These are phyloP conservation scores for Hipparchia semele DNA, from an alignment of 2,888 invertebrate genomes.

Conservation along the genomic window DNA sequence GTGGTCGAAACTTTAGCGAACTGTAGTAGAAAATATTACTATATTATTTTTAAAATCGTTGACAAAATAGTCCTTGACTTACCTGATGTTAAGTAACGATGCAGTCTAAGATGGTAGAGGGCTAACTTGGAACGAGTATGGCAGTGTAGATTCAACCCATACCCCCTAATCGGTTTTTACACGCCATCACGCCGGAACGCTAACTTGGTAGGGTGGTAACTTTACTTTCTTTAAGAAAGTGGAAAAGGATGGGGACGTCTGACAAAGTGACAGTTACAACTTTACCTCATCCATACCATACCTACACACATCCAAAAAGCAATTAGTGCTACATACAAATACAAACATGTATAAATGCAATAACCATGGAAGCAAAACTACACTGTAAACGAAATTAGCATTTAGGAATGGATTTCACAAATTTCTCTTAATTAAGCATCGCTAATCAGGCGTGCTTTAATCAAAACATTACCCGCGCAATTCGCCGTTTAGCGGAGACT, in stretches of 20 bases:
- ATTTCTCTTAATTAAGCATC: constrained; percentile 50
- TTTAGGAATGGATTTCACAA: constrained; percentile 33
- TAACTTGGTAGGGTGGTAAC: no score
- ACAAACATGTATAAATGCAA: background rate
- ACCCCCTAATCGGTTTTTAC: no score
- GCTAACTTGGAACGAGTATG: no score
- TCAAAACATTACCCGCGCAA: constrained; percentile 67
- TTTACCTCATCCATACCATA: background rate
- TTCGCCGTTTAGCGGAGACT: constrained; percentile 69
- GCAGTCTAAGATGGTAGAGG: no score
- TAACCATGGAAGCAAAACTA: constrained; percentile 7
- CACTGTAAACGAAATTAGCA: constrained; percentile 15
- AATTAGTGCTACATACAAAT: background rate
- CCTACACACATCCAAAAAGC: background rate
- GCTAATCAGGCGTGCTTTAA: constrained; percentile 66
- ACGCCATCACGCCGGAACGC: no score
- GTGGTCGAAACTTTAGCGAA: background rate
- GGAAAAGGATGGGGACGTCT: background rate
- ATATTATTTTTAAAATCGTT: no score
- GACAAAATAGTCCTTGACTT: no score
- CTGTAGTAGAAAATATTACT: no score
- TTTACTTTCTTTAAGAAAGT: background rate
- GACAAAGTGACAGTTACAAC: background rate
- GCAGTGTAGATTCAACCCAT: no score
- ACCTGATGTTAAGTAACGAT: no score